Base-by-base conservation (phyloP, 35 echinoderm and acorn worm genomes). In the Ophiothrix spiculata region DNA sequence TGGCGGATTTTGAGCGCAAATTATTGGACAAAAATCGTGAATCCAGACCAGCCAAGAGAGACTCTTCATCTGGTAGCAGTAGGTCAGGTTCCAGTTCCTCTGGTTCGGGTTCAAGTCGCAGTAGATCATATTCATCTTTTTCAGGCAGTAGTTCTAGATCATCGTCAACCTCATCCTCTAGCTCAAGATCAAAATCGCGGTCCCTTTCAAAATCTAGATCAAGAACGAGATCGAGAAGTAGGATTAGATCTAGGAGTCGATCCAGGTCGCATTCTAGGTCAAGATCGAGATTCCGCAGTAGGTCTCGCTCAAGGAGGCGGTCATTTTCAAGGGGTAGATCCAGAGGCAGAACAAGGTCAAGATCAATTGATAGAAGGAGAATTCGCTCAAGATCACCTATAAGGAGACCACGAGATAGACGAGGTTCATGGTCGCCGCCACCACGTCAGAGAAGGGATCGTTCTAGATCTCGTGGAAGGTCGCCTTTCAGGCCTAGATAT, bases 61-160 rank as follows among this genome's bases (percentile, higher is more conserved):
- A 86, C 0, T 32, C 75, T 12, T 76, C 75, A 15, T 77, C 84
- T 0, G 14, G 32, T 34, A 78, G 33, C 36, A 32, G 4, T 40
- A 36, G 75, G 38, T 42, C 39, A 21, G 45, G 16, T 77, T 39
- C 76, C 12, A 37, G 64, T 17, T 40, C 77, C 1, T 40, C 34
- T 16, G n/a, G 56, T n/a, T 63, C 75, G 32, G 39, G 87, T 34
- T 83, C 87, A 63, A 75, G 80, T 4, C 86, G 82, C 33, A 91
- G 89, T 40, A 81, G 79, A 17, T 88, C 85, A 15, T 89, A 79
- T 60, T 34, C 38, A 54, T 90, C 87, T 45, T 75, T 82, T 38
- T 90, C 81, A 32, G 12, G 87, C 32, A 75, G 75, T 40, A 74
- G 93, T n/a, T 91, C 93, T 2, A 40, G 93, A 39, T 89, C 91